Evolutionary conservation across 2,113 vertebrate genomes (phyloP).

Genomic region (Murina feae): DNA sequence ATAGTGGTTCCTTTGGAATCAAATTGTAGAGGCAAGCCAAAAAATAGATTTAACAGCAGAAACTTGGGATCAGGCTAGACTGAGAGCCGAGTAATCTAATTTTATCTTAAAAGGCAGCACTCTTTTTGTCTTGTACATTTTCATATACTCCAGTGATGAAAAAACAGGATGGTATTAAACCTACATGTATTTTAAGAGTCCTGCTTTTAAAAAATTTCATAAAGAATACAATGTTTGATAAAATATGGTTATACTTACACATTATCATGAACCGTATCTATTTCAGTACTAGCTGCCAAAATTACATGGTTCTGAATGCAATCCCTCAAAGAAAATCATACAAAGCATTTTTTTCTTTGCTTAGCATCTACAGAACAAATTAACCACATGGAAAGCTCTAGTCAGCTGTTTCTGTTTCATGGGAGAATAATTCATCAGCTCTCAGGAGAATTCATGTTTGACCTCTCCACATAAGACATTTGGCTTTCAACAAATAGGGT

Average conservation of each 20-base stretch:
- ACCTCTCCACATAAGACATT: conserved; percentile 74
- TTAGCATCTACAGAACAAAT: conserved; percentile 34
- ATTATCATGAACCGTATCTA: conserved; percentile 3
- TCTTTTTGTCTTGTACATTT: neutral
- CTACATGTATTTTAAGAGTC: neutral
- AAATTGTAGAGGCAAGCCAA: neutral
- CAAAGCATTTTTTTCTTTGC: neutral
- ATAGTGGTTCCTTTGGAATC: neutral
- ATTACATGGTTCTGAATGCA: conserved; percentile 18
- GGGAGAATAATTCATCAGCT: conserved; percentile 69
- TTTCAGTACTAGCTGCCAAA: conserved; percentile 34
- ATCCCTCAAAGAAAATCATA: conserved; percentile 55
- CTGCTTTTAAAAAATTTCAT: neutral
- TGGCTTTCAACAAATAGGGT: conserved; percentile 76
- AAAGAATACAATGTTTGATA: neutral
- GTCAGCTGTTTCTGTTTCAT: conserved; percentile 78
- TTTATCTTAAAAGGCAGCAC: neutral
- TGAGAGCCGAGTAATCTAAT: neutral
- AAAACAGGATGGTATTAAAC: neutral
- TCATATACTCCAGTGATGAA: neutral
- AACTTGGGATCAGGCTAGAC: neutral
- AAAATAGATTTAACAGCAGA: neutral
- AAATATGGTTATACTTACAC: neutral
- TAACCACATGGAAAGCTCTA: conserved; percentile 70
- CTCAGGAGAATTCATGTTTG: conserved; percentile 75